Evolutionary conservation across 2,888 invertebrate genomes (phyloP).

Genomic region (Ptilodon capucinus): DNA sequence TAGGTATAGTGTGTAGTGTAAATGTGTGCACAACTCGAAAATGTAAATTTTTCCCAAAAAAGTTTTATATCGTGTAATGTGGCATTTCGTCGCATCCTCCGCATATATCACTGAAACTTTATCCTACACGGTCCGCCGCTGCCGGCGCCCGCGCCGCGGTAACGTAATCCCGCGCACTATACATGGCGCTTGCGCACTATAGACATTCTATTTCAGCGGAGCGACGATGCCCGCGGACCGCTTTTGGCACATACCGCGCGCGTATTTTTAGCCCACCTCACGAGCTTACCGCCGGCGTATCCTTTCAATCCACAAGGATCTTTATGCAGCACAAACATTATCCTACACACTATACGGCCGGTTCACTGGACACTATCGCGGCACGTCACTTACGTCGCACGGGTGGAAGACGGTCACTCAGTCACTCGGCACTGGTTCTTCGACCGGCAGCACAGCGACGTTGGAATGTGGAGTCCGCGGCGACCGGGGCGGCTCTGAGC

Average conservation of each 20-base stretch:
- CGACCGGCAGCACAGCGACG: constrained; percentile 80
- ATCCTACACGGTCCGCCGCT: constrained; percentile 20
- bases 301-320: constrained; percentile 38
- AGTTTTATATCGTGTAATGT: constrained; percentile 2
- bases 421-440: constrained; percentile 68
- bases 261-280: constrained; percentile 61
- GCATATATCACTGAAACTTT: constrained; percentile 20
- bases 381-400: constrained; percentile 81
- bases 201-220: constrained; percentile 41
- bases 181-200: constrained; percentile 61
- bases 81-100: constrained; percentile 12
- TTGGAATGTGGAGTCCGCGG: constrained; percentile 88
- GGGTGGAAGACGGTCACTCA: constrained; percentile 78
- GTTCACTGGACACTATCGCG: constrained; percentile 57
- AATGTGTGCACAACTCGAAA: constrained; percentile 31
- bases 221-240: constrained; percentile 42
- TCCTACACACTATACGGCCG: constrained; percentile 55
- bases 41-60: constrained; percentile 3
- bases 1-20: constrained; percentile 50
- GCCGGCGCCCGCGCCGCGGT: constrained; percentile 42
- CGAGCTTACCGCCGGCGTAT: constrained; percentile 33
- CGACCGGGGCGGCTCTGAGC: constrained; percentile 86
- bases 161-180: constrained; percentile 73
- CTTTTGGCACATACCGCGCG: constrained; percentile 56
- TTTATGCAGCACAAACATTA: constrained; percentile 32